phyloP scores from a whole-genome alignment of 1,140 invertebrate genomes.

The Linepithema humile region DNA sequence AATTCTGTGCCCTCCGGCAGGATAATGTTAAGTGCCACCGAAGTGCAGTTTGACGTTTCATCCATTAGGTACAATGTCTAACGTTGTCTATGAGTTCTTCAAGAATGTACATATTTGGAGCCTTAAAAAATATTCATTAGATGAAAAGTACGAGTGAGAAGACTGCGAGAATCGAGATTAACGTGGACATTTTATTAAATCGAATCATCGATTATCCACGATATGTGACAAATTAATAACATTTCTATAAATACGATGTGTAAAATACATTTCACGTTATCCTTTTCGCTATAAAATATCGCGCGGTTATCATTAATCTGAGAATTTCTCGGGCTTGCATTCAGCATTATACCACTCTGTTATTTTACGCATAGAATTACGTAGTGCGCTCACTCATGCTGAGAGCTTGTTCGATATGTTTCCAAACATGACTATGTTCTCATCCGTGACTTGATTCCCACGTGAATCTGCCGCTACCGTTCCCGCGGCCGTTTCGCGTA shows the following conservation, averaged over 20 bases:
- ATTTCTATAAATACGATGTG: too few relatives aligned
- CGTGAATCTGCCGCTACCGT: slow-evolving; percentile 10
- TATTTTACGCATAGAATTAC: background rate
- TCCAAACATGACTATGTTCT: background rate
- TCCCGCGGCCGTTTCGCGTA: too few relatives aligned
- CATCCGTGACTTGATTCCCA: background rate
- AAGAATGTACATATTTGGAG: background rate
- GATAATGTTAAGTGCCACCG: slow-evolving; percentile 22
- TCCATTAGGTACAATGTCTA: slow-evolving; percentile 23
- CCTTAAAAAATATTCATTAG: background rate
- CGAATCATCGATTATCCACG: background rate
- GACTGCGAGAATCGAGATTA: background rate
- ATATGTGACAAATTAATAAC: too few relatives aligned
- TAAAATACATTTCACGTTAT: too few relatives aligned
- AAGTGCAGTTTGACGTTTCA: slow-evolving; percentile 47
- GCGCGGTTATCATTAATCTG: too few relatives aligned
- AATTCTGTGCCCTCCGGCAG: slow-evolving; percentile 9
- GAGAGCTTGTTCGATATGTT: slow-evolving; percentile 10
- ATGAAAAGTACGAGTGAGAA: background rate
- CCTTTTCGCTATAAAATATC: background rate
- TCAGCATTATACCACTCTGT: background rate
- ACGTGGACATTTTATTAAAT: background rate
- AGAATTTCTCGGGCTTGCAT: background rate
- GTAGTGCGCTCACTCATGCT: background rate
- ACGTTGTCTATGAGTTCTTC: background rate